phyloP scores from a whole-genome alignment of 2,888 invertebrate genomes.

The Lysandra bellargus region DNA sequence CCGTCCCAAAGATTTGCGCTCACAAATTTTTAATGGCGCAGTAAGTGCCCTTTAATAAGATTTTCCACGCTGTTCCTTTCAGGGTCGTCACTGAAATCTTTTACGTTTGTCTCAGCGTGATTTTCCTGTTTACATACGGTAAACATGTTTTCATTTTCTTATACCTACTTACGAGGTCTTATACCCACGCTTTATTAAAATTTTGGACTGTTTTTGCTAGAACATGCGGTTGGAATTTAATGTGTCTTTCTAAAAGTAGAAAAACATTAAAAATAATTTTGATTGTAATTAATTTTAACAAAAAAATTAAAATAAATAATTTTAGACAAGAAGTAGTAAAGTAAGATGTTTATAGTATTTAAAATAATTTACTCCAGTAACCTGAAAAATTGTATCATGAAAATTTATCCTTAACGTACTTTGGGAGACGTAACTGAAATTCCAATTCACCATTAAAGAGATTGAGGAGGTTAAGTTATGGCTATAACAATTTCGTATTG shows the following conservation, averaged over 20 bases:
- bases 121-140: slow-evolving; percentile 71
- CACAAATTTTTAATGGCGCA: slow-evolving; percentile 59
- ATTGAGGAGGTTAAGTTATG: slow-evolving; percentile 72
- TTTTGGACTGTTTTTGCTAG: slow-evolving; percentile 59
- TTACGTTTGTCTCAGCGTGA: slow-evolving; percentile 59
- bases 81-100: slow-evolving; percentile 64
- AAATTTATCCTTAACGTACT: slow-evolving; percentile 36
- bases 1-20: background rate
- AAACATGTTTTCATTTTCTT: slow-evolving; percentile 66
- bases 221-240: background rate
- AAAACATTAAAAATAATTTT: background rate
- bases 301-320: background rate
- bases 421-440: slow-evolving; percentile 24
- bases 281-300: background rate
- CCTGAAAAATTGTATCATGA: slow-evolving; percentile 33
- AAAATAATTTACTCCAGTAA: background rate
- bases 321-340: background rate
- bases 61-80: slow-evolving; percentile 56
- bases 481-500: slow-evolving; percentile 76
- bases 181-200: background rate
- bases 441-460: slow-evolving; percentile 45
- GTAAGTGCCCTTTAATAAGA: slow-evolving; percentile 62
- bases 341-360: background rate
- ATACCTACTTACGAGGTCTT: background rate
- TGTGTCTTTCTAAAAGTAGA: background rate